Base-by-base conservation (phyloP, 1,140 invertebrate genomes). In the Cyclina sinensis region DNA sequence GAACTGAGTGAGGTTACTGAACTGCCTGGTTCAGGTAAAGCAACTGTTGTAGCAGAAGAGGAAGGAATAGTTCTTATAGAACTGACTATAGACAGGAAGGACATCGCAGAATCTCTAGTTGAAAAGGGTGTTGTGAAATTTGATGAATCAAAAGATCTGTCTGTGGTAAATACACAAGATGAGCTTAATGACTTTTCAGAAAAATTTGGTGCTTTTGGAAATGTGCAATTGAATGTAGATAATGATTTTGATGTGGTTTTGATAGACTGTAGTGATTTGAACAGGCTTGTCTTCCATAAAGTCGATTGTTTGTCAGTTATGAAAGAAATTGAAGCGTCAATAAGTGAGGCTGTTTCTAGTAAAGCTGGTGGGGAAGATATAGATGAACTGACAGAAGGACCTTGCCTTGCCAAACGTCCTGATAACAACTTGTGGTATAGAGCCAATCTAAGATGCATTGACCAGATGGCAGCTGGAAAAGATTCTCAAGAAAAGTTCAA, bases 261-360 rank as follows among this genome's bases (percentile, higher is more conserved):
- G 24, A 54, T 88, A 54, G 86, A 88, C 68, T 76, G 80, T 59
- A 43, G 62, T 73, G 78, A 88, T 54, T 30, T 88, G 46, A 46
- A 88, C 32, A 82, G 39, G 73, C 32, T 88, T 30, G 79, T 88
- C n/a, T 88, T 88, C 43, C 86, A 83, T 81, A 62, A n/a, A 35
- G 18, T 0, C 5, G 51, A 74, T n/a, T 16, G 51, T 54, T 7
- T 59, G 18, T 32, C 24, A 5, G 43, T n/a, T n/a, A 27, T 88
- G 18, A 18, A 54, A 27, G 78, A 74, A n/a, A 88, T 88, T 0
- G 48, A 0, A 39, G n/a, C 46, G 32, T n/a, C 7, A 24, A 76
- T 88, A 32, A 30, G 14, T 54, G 86, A 82, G 30, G 30, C 39
- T 62, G 86, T 88, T 9, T 30, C 32, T 35, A 68, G 62, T 43